phyloP scores from a whole-genome alignment of 2,888 invertebrate species.

The Osmoderma eremita region DNA sequence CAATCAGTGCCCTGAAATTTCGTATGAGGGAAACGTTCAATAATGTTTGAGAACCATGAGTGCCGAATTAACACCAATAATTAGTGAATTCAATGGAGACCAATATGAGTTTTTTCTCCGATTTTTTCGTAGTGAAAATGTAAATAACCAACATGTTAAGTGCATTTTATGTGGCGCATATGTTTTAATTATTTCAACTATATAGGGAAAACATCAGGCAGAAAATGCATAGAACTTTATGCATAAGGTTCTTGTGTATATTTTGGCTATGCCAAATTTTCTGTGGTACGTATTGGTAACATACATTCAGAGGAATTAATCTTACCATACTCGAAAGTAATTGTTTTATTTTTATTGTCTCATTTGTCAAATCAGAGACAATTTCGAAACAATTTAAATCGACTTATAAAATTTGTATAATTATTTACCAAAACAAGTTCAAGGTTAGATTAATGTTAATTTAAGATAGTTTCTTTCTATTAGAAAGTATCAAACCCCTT shows the following conservation, averaged over 20 bases:
- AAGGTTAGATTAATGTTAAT: constrained; percentile 37
- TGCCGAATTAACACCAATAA: constrained; percentile 39
- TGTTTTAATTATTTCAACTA: constrained; percentile 31
- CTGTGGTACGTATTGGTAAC: constrained; percentile 52
- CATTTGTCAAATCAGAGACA: constrained; percentile 15
- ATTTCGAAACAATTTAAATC: constrained; percentile 23
- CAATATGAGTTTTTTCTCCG: constrained; percentile 52
- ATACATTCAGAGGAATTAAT: constrained; percentile 19
- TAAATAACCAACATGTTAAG: constrained; percentile 50
- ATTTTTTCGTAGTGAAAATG: constrained; percentile 52
- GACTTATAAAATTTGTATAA: constrained; percentile 31
- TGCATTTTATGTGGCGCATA: constrained; percentile 36
- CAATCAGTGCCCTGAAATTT: constrained; percentile 19
- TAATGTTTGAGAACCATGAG: constrained; percentile 26
- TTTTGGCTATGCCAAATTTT: constrained; percentile 57
- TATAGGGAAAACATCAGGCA: constrained; percentile 31
- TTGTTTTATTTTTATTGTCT: constrained; percentile 10
- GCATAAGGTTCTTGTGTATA: constrained; percentile 56
- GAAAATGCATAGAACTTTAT: constrained; percentile 56
- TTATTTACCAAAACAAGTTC: constrained; percentile 42
- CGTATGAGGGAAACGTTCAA: constrained; percentile 9
- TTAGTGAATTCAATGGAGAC: constrained; percentile 43
- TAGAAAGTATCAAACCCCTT: not conserved
- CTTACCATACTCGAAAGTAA: not conserved
- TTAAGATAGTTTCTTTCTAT: constrained; percentile 8